phyloP scores from a whole-genome alignment of 2,113 vertebrate species.

The Mus spicilegus region DNA sequence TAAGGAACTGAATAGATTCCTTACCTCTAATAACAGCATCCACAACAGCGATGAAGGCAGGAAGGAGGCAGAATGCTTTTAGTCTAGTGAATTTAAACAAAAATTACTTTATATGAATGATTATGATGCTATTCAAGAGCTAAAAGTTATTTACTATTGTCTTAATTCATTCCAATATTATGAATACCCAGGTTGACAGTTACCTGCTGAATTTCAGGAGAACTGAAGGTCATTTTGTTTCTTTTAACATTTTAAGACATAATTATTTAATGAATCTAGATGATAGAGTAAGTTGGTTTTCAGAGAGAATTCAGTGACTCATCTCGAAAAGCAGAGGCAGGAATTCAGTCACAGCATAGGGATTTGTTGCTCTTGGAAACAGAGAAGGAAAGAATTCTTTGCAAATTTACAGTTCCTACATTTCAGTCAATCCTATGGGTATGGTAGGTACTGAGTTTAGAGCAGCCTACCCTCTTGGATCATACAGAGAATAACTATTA shows the following conservation, averaged over 20 bases:
- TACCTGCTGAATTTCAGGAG: slow-evolving; percentile 36
- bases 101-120: slow-evolving; percentile 19
- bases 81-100: neutral
- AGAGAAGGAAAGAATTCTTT: neutral
- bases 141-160: slow-evolving; percentile 31
- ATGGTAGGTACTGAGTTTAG: neutral
- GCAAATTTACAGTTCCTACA: neutral
- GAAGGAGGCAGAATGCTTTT: slow-evolving; percentile 3
- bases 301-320: neutral
- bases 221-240: neutral
- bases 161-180: slow-evolving; percentile 22
- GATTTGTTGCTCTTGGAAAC: neutral
- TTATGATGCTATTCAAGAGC: slow-evolving; percentile 28
- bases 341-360: neutral
- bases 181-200: neutral
- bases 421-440: neutral
- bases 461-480: neutral
- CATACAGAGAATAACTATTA: slow-evolving; percentile 5
- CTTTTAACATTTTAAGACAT: slow-evolving; percentile 22
- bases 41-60: slow-evolving; percentile 14
- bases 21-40: slow-evolving; percentile 30
- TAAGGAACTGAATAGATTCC: slow-evolving; percentile 18
- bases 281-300: neutral
- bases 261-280: slow-evolving; percentile 21
- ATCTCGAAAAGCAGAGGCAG: neutral